These are phyloP conservation scores for Argentina silus DNA, from an alignment of 2,797 vertebrate species.

Conservation along the genomic window DNA sequence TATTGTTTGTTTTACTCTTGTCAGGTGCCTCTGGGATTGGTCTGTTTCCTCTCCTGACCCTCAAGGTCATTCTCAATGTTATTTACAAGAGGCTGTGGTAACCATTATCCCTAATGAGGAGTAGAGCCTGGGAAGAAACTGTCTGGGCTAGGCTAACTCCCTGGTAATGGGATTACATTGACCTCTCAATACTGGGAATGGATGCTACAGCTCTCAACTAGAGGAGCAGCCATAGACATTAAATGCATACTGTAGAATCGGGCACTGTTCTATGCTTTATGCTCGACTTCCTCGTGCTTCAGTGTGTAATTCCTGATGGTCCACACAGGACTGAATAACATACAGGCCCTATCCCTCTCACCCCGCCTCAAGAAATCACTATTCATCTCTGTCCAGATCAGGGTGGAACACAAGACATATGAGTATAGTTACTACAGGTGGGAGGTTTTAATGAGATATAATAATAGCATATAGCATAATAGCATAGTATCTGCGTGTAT, in stretches of 20 bases:
- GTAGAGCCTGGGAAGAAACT: background rate
- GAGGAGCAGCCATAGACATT: no score
- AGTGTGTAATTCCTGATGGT: no score
- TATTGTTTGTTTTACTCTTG: background rate
- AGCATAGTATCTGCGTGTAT: no score
- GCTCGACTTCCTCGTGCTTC: background rate
- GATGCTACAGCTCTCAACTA: background rate
- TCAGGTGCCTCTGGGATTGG: background rate
- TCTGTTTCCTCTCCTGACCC: background rate
- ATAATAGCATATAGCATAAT: no score
- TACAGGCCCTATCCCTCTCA: background rate
- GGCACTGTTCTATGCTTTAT: no score
- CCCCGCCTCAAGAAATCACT: background rate
- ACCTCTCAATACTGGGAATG: background rate
- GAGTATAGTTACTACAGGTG: no score
- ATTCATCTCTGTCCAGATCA: background rate
- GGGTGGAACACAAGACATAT: background rate
- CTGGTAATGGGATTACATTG: constrained; percentile 53
- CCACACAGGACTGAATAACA: no score
- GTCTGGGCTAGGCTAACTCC: constrained; percentile 16
- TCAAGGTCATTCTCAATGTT: constrained; percentile 31
- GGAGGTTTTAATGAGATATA: no score
- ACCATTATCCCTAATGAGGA: constrained; percentile 2
- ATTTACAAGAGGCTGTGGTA: constrained; percentile 13
- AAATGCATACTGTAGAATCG: no score